Base-by-base conservation (phyloP, 2,113 vertebrate species). In the Carassius gibelio region DNA sequence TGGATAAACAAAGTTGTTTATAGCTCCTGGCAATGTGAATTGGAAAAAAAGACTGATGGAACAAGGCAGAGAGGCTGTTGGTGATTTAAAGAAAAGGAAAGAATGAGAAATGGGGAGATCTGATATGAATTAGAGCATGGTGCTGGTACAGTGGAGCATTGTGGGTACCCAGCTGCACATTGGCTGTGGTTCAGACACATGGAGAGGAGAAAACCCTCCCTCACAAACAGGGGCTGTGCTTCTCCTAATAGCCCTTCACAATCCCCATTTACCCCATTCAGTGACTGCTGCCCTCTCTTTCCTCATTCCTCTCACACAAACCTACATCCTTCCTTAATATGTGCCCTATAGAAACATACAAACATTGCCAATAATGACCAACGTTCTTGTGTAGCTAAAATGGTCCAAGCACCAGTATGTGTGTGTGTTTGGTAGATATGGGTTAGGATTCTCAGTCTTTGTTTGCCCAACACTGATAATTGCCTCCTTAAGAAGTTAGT, bases 111-210 rank as follows among this genome's bases (percentile, higher is more conserved):
- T 85, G 21, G 26, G 38, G 30, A 86, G 62, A 86, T 71, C 64
- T 77, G 38, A 72, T 82, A 74, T 92, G 89, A 93, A 93, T 89
- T 89, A 78, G 90, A 90, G 89, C 64, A 1, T 92, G 89, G 82
- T 88, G 86, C 84, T 89, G 82, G 82, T n/a, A 94, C 89, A 93
- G 90, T 90, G 88, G 84, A 66, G 88, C 92, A 93, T 93, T 94
- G 91, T 94, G 92, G 88, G 88, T 80, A 88, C 75, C 88, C 91
- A 88, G 92, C 92, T 93, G 91, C 91, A 87, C 68, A 66, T 88
- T 92, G 90, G 91, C 91, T 87, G 80, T 10, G 45, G 38, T 91
- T 91, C 89, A 92, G 81, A 86, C 55, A 50, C 69, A 81, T 34
- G 64, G 38, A 81, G 62, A 74, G 71, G 71, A n/a, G 66, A 78